Conservation (phyloP, 2,888 invertebrate genomes). For the Rhabditoides inermis region DNA sequence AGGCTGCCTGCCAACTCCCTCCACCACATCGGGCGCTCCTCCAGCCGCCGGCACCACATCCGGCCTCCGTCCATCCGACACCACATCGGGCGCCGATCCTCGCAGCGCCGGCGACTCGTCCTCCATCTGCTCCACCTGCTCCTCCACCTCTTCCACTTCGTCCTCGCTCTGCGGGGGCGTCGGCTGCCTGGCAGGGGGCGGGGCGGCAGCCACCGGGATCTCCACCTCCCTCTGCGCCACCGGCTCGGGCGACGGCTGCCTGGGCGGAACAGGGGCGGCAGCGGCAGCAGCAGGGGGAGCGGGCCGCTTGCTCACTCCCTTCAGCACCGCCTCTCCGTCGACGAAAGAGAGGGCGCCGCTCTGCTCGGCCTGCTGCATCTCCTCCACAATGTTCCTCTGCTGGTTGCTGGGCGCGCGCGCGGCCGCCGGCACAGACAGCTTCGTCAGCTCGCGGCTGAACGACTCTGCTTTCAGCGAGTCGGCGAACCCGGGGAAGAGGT, state of each 20-base stretch:
- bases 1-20: constrained; percentile 2
- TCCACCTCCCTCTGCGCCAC: neutral
- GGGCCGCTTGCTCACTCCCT: constrained; percentile 8
- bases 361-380: constrained; percentile 35
- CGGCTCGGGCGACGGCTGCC: constrained; percentile 7
- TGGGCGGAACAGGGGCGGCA: neutral
- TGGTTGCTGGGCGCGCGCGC: constrained; percentile 21
- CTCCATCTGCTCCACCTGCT: constrained; percentile 10
- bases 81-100: constrained; percentile 12
- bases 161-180: constrained; percentile 1
- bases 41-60: constrained; percentile 19
- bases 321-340: constrained; percentile 28
- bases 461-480: constrained; percentile 55
- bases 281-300: neutral
- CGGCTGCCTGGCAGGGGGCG: neutral
- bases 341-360: constrained; percentile 15
- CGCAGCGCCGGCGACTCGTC: constrained; percentile 7
- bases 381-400: constrained; percentile 34
- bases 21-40: constrained; percentile 18
- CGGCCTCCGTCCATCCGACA: constrained; percentile 16
- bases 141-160: constrained; percentile 6
- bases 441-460: constrained; percentile 21
- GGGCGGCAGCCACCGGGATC: neutral
- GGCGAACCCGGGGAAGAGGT: constrained; percentile 78
- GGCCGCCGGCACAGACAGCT: constrained; percentile 34